Evolutionary conservation across 2,797 vertebrate species (phyloP), one percentile per base, ranked within the genome.

Genomic region (Vultur gryphus): DNA sequence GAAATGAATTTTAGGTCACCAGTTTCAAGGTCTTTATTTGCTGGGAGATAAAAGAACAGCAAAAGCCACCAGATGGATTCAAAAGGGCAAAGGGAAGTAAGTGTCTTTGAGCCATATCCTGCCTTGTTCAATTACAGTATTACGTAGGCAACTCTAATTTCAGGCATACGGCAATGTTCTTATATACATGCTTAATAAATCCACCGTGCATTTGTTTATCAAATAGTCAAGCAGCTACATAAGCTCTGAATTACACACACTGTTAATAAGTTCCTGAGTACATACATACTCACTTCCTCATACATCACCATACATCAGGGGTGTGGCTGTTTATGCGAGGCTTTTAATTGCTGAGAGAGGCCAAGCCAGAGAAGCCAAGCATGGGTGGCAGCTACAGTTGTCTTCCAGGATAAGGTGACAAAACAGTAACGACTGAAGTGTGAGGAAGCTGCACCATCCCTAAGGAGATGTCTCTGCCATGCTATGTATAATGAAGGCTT

Each of bases 11-110:
- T 92, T 43, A 93, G 91, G 89, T 75, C 92, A 94, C 75, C 84
- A 87, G 37, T 75, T 83, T 87, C 86, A 81, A 93, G 89, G 76
- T 95, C 87, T 84, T 55, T 54, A 89, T 95, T 94, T 90, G 92
- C 90, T 91, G 72, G n/a, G 66, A 96, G 91, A 91, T 73, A 95
- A 91, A 92, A 96, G 61, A 95, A 84, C 86, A 94, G 65, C 54
- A 86, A 93, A 94, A 96, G 14, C 59, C 61, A 93, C 69, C 69
- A 94, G 58, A 93, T 43, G 44, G 75, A 90, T 73, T 94, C 75
- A 48, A 95, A 93, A 96, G 89, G 73, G 89, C 89, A 93, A 91
- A 51, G 64, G 75, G 67, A 94, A 93, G 67, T 86, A 80, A 87
- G 44, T 72, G 78, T 83, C 93, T 95, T 25, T 89, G 70, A 94